These are phyloP conservation scores for Trichogramma evanescens DNA, from an alignment of 2,888 invertebrate species.

Conservation along the genomic window DNA sequence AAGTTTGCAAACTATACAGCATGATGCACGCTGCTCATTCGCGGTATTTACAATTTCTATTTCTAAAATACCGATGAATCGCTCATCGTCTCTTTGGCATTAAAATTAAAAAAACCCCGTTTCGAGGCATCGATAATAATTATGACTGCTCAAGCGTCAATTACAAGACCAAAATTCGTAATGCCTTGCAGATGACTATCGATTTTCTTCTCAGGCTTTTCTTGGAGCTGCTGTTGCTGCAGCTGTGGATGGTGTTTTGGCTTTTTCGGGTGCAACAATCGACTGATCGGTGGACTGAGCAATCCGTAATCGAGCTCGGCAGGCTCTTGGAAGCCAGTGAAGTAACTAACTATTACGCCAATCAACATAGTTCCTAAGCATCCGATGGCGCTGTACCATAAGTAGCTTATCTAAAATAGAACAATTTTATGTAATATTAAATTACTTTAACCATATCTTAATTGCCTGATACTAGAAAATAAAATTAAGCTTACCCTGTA, in stretches of 20 bases:
- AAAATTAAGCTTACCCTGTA: conserved; percentile 33
- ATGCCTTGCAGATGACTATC: no score
- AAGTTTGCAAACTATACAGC: no score
- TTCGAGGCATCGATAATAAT: no score
- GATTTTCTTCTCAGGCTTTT: no score
- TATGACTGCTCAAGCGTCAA: no score
- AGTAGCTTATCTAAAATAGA: conserved; percentile 51
- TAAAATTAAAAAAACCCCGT: no score
- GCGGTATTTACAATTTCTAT: no score
- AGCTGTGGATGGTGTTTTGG: neutral
- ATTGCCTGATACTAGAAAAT: neutral
- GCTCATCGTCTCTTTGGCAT: no score
- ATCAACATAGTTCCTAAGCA: conserved; percentile 65
- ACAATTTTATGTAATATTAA: neutral
- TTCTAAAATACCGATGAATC: no score
- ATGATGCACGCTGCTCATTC: no score
- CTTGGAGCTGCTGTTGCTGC: neutral
- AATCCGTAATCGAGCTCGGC: conserved; percentile 60
- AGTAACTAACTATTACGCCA: conserved; percentile 66
- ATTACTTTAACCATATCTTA: neutral
- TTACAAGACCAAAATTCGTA: no score
- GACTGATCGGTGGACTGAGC: conserved; percentile 60
- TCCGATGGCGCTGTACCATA: conserved; percentile 85
- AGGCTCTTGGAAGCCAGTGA: conserved; percentile 59
- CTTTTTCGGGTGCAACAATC: conserved; percentile 11